Evolutionary conservation across 2,888 invertebrate genomes (phyloP), one percentile per base, ranked within the genome.

Genomic region (Salpingus planirostris): DNA sequence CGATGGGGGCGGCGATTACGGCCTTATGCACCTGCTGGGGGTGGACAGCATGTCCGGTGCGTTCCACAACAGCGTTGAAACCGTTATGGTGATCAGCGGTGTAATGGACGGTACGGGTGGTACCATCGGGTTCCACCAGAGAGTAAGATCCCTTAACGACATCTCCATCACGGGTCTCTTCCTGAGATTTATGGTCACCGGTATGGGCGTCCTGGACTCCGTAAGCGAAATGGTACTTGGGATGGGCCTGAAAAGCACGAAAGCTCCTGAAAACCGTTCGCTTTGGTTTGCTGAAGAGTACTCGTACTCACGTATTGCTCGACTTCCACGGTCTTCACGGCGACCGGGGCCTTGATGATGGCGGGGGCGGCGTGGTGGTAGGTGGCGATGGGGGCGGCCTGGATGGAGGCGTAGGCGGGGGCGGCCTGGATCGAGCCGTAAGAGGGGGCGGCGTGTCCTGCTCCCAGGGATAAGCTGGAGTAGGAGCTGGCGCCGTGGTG

Each of bases 181-280:
- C 60, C 37, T 74, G 73, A 14, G 65, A 65, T 42, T 74, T 73
- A 34, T 68, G 65, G 46, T 73, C 74, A n/a, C 72, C 72, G 1
- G 71, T 73, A 38, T 69, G 67, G 34, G 66, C 65, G 36, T 74
- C 73, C 11, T 69, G 66, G 29, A 74, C 73, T 21, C 69, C 67
- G 41, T 74, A 73, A 49, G 70, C 68, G 49, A 69, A 72, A 50
- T 71, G 68, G 50, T 74, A 73, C 59, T 70, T 71, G 13, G 73
- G 72, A 43, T 69, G 69, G 1, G 67, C 47, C 56, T 58, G 31
- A 8, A 46, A 40, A 15, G 14, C 36, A 54, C 67, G 22, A 18
- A 36, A 36, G 15, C n/a, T 29, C 8, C 8, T 12, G 1, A 1
- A 25, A 11, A 23, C 21, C 13, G 24, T 41, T 25, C 24, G 31